Percentiles rank a stretch among this genome's conserved stretches.
phyloP scores from a whole-genome alignment of 2,888 invertebrate genomes.

The Drosophila diplacantha region DNA sequence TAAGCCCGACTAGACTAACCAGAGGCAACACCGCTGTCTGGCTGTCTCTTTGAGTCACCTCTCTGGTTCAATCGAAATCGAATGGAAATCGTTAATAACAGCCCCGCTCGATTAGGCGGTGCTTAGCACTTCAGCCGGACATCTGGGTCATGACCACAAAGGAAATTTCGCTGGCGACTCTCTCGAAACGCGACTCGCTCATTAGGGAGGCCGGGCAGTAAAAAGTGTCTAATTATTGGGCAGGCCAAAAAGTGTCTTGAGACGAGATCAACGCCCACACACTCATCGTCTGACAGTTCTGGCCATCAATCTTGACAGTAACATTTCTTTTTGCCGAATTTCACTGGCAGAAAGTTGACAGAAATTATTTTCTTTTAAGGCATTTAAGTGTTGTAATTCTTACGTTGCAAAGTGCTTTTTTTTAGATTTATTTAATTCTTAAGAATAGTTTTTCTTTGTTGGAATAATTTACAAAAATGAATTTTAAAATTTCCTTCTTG shows the following conservation, averaged over 20 bases:
- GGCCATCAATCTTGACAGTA: conserved; percentile 59
- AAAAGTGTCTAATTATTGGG: conserved; percentile 53
- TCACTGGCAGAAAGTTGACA: conserved; percentile 23
- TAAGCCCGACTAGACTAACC: conserved; percentile 20
- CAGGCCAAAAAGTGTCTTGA: conserved; percentile 37
- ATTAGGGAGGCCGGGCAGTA: conserved; percentile 42
- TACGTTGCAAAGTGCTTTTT: not conserved
- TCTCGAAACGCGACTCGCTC: conserved; percentile 19
- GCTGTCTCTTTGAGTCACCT: conserved; percentile 32
- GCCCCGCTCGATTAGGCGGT: conserved; percentile 58
- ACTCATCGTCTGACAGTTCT: conserved; percentile 24
- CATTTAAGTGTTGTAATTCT: not conserved
- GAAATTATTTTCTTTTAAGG: conserved; percentile 34
- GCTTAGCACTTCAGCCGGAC: conserved; percentile 61
- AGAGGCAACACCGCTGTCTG: conserved; percentile 25
- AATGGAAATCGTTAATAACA: conserved; percentile 48
- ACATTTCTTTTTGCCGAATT: conserved; percentile 37
- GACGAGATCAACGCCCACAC: conserved; percentile 59
- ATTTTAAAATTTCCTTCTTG: too few species aligned
- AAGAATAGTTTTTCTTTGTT: not conserved
- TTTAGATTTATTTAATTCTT: not conserved
- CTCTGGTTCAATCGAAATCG: conserved; percentile 15
- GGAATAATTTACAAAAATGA: too few species aligned
- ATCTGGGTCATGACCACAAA: conserved; percentile 65
- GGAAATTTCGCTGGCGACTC: conserved; percentile 48